Evolutionary conservation across 2,888 invertebrate genomes (phyloP).

Genomic region (Pinctada fucata): DNA sequence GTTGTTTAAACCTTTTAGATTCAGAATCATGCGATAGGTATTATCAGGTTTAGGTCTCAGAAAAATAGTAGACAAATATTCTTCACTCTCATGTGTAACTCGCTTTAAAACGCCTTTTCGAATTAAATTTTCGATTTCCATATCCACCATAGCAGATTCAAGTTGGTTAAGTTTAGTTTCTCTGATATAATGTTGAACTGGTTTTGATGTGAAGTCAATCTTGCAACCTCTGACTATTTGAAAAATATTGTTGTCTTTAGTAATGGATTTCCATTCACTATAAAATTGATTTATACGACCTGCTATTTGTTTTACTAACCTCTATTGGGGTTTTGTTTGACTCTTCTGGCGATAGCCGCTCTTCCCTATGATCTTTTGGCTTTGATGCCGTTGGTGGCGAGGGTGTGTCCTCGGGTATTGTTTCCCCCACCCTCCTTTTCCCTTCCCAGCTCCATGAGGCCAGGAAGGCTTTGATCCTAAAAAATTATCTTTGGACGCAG

Average conservation of each 20-base stretch:
- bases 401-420: not conserved
- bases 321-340: not conserved
- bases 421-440: not conserved
- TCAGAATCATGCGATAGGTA: constrained; percentile 5
- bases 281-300: not conserved
- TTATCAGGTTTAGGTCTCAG: not conserved
- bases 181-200: constrained; percentile 1
- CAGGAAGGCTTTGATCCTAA: constrained; percentile 20
- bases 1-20: constrained; percentile 11
- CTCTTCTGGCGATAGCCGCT: not conserved
- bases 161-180: not conserved
- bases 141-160: not conserved
- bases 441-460: not conserved
- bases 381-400: not conserved
- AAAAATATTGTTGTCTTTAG: constrained; percentile 4
- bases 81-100: not conserved
- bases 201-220: not conserved
- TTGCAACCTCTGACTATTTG: constrained; percentile 10
- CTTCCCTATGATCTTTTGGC: too few relatives aligned
- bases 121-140: constrained; percentile 25
- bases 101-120: not conserved
- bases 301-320: not conserved
- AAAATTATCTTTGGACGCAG: not conserved
- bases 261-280: not conserved
- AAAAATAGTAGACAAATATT: not conserved